Base-by-base conservation (phyloP, 2,797 vertebrate species). In the Cygnus olor region DNA sequence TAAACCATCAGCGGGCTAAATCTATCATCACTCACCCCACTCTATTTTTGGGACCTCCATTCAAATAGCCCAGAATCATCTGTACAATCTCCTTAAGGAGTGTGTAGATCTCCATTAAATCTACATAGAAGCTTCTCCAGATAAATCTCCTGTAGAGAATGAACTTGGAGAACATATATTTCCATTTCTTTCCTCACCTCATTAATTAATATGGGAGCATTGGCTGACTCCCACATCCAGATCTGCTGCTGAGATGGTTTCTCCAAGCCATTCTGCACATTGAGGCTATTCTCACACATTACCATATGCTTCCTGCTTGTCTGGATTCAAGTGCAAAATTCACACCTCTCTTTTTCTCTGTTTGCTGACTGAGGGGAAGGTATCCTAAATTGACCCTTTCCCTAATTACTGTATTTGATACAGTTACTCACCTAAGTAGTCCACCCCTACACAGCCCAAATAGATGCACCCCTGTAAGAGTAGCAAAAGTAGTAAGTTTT, bases 101-200 rank as follows among this genome's bases (percentile, higher is more conserved):
- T 7, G 9, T 36, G 3, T n/a, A 63, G 22, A 38, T 38, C 60
- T 66, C 56, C 36, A 85, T 66, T 91, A 86, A 85, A 72, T 51
- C 22, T 77, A 49, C 74, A 88, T 69, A 84, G 56, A 68, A 94
- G 71, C 28, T 90, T 94, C 86, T 85, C 60, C 77, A 84, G 34
- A 92, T 34, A 73, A 86, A 85, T 79, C 66, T 91, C 93, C 63
- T 45, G 22, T 15, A 57, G 56, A 86, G 45, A 90, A 73, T 66
- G 30, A 89, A 89, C 85, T 95, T 56, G n/a, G 44, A 91, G 66
- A 77, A 45, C 21, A 57, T 64, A 57, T 24, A 60, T 56, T 94
- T 88, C 56, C 74, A 80, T 74, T 90, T 93, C 42, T 69, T 80
- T 90, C 77, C 88, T 95, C 91, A 90, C 68, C 44, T 90, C 89